These are phyloP conservation scores for Tricholaema leucomelas DNA, from an alignment of 2,113 vertebrate genomes.

Conservation along the genomic window DNA sequence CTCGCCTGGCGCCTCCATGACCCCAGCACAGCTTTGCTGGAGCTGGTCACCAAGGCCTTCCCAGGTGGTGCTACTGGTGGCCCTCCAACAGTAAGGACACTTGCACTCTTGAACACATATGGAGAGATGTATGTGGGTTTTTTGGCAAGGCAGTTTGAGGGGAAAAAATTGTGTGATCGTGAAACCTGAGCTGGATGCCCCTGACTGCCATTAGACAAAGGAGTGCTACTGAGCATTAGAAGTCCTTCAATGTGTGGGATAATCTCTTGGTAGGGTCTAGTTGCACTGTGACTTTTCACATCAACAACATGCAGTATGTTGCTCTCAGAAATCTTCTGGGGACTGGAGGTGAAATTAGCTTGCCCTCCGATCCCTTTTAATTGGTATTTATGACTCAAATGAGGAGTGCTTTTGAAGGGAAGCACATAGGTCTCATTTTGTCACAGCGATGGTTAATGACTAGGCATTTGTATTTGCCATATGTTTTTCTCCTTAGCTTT, in stretches of 20 bases:
- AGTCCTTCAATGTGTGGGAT: background rate
- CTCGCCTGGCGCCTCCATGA: background rate
- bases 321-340: background rate
- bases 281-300: background rate
- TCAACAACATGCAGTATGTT: background rate
- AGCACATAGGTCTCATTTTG: background rate
- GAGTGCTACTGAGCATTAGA: background rate
- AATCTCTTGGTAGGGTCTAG: background rate
- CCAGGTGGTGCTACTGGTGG: background rate
- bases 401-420: background rate
- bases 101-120: background rate
- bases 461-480: background rate
- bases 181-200: background rate
- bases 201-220: background rate
- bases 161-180: background rate
- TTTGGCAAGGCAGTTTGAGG: background rate
- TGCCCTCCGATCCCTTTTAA: background rate
- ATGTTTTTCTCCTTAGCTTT: conserved; percentile 2
- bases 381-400: background rate
- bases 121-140: background rate
- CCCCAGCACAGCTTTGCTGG: background rate
- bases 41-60: background rate
- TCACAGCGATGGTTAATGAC: background rate
- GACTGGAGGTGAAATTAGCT: background rate
- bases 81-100: background rate